These are phyloP conservation scores for Scomberomorus guttatus DNA, from an alignment of 2,797 vertebrate genomes.

Conservation along the genomic window DNA sequence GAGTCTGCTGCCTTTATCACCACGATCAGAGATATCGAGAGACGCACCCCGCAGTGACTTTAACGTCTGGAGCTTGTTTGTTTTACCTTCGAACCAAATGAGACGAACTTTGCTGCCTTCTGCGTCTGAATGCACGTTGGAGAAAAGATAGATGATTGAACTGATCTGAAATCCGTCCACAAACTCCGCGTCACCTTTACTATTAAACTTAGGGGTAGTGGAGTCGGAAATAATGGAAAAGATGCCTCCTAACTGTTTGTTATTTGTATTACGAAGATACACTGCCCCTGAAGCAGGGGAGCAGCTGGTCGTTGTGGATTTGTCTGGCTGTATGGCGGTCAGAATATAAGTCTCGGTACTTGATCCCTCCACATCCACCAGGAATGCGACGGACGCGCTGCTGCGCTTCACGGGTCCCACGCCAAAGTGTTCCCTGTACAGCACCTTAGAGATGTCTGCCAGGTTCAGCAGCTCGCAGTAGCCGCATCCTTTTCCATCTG, in stretches of 20 bases:
- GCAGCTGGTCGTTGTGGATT: fast-evolving
- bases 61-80: fast-evolving
- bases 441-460: conserved; percentile 62
- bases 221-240: not conserved
- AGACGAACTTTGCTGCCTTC: conserved; percentile 41
- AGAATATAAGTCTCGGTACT: conserved; percentile 55
- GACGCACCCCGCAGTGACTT: conserved; percentile 46
- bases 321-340: conserved; percentile 9
- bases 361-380: conserved; percentile 36
- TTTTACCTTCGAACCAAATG: conserved; percentile 52
- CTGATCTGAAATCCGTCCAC: conserved; percentile 79
- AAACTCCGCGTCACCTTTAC: conserved; percentile 33
- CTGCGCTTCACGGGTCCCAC: conserved; percentile 26
- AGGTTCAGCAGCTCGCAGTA: conserved; percentile 79
- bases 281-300: fast-evolving
- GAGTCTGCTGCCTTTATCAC: conserved; percentile 33
- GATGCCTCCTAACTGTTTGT: fast-evolving
- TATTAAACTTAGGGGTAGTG: fast-evolving
- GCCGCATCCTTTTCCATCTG: not conserved
- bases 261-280: conserved; percentile 29
- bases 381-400: conserved; percentile 58
- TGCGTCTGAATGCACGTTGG: conserved; percentile 38
- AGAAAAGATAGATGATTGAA: conserved; percentile 65
- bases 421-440: conserved; percentile 11
- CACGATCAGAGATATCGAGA: conserved; percentile 40